phyloP scores from a whole-genome alignment of 2,797 vertebrate species.

The Calcarius lapponicus region DNA sequence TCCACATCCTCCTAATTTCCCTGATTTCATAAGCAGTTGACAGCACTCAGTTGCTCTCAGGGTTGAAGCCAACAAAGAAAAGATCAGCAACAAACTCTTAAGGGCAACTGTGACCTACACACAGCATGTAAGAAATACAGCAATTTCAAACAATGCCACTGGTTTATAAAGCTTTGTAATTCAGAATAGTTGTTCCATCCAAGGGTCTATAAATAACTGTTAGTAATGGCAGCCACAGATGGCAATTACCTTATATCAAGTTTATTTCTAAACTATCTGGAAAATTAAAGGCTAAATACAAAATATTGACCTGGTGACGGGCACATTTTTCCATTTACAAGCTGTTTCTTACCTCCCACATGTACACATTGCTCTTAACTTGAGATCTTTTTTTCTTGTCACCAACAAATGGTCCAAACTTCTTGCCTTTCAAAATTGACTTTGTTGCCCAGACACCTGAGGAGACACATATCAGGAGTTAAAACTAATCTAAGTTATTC shows the following conservation, averaged over 20 bases:
- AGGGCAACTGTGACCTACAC: background rate
- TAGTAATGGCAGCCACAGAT: background rate
- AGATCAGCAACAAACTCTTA: background rate
- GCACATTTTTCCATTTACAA: background rate
- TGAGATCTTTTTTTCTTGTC: conserved; percentile 95
- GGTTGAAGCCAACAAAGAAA: background rate
- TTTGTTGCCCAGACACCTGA: conserved; percentile 91
- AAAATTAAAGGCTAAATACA: background rate
- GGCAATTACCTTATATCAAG: background rate
- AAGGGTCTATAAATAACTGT: background rate
- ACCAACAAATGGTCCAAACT: conserved; percentile 91
- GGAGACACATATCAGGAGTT: background rate
- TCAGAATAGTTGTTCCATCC: background rate
- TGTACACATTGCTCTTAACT: conserved; percentile 94
- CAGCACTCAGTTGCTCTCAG: background rate
- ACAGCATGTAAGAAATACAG: background rate
- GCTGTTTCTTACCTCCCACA: conserved; percentile 90
- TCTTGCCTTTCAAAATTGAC: conserved; percentile 89
- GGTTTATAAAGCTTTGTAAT: background rate
- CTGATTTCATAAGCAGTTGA: background rate
- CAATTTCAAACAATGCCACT: background rate
- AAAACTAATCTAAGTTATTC: background rate
- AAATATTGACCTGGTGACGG: background rate
- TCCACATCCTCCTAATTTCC: background rate
- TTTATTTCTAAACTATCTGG: background rate